Evolutionary conservation across 1,140 invertebrate genomes (phyloP).

Genomic region (Orussus abietinus): DNA sequence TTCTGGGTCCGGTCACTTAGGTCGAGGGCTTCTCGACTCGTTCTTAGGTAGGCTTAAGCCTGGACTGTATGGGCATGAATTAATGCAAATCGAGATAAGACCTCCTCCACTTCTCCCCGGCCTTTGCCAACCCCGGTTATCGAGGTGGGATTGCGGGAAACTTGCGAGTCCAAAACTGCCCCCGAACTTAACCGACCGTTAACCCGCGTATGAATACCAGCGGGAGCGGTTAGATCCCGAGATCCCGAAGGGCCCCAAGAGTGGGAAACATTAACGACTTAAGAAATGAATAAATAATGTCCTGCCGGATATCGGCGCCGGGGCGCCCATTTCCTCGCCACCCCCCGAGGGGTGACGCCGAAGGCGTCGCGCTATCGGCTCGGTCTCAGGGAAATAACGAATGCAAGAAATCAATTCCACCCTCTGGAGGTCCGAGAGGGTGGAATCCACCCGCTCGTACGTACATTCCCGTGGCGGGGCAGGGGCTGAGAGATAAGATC

Average conservation of each 20-base stretch:
- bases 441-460: neutral
- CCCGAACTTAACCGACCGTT: constrained; percentile 39
- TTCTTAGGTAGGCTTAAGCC: constrained; percentile 35
- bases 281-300: no score
- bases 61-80: constrained; percentile 49
- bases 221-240: no score
- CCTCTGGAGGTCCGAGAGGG: constrained; percentile 20
- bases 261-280: no score
- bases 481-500: constrained; percentile 35
- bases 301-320: no score
- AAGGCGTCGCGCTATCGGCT: no score
- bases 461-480: constrained; percentile 5
- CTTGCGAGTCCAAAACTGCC: constrained; percentile 24
- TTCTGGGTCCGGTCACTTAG: no score
- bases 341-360: no score
- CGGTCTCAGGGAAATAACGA: constrained; percentile 27
- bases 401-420: constrained; percentile 36
- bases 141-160: no score
- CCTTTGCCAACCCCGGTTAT: constrained; percentile 27
- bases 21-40: no score
- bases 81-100: constrained; percentile 51
- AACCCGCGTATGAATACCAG: no score
- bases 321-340: no score
- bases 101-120: constrained; percentile 30
- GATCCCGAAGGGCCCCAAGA: no score